Base-by-base conservation (phyloP, 1,140 invertebrate genomes). In the Cecropterus lyciades region DNA sequence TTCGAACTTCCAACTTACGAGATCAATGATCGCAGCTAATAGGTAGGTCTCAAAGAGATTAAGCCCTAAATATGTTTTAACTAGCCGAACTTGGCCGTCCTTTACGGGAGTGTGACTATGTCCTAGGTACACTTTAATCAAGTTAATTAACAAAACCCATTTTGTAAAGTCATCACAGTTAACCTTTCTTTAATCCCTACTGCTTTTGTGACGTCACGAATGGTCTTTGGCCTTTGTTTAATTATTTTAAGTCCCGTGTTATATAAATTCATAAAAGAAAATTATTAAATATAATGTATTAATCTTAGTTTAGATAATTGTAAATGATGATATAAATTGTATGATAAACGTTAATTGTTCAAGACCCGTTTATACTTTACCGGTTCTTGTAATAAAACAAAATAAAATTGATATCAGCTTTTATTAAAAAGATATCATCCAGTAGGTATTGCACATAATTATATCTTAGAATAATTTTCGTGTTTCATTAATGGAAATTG, bases 131-230 rank as follows among this genome's bases (percentile, higher is more conserved):
- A 46, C 17, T 57, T 57, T 57, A 46, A 46, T 46, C n/a, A 43
- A 45, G 6, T 57, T 57, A 46, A 57, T 57, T 57, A 46, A 57
- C 33, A 33, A 40, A 59, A 48, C 42, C 30, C 51, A 55, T 24
- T 55, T 46, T 24, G 45, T 48, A 33, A 60, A 60, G 43, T 20
- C 37, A 33, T 48, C 24, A 14, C 40, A 33, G 14, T 60, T 33
- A 46, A 60, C 27, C 52, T 37, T 11, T 20, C 57, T 37, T 46
- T 48, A 60, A 60, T 60, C 57, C 57, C 8, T 0, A 37, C 13
- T 13, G 13, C 57, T 48, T 48, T 60, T 60, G 43, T 14, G 45
- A n/a, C 8, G 45, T 60, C 57, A 60, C 57, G 57, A 37, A 33
- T 60, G 43, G 27, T 11, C 13, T 48, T 46, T 40, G 33, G 24